Evolutionary conservation across 2,797 vertebrate genomes (phyloP).

Genomic region (Oceanodroma leucorhoa): DNA sequence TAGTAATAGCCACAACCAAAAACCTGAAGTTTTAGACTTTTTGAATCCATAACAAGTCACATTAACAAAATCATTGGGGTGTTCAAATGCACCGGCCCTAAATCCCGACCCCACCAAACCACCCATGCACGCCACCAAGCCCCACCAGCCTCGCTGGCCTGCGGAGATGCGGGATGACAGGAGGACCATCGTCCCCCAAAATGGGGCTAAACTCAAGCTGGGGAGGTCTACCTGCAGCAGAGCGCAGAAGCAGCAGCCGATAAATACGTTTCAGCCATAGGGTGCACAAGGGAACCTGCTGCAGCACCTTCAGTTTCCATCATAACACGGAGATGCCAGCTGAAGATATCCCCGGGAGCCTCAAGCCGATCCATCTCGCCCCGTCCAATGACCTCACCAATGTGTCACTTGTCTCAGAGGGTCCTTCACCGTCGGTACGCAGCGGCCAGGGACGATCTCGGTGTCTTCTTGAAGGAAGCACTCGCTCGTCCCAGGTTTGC

Average conservation of each 20-base stretch:
- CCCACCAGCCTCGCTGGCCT: background rate
- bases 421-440: background rate
- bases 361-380: accelerated
- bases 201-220: background rate
- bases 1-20: background rate
- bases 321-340: accelerated
- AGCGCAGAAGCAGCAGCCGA: accelerated
- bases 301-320: background rate
- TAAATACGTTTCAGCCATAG: accelerated
- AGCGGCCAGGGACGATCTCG: accelerated
- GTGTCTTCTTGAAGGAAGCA: background rate
- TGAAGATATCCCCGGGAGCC: background rate
- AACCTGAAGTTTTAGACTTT: background rate
- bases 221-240: background rate
- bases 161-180: accelerated
- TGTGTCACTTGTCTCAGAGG: accelerated
- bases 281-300: background rate
- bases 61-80: accelerated
- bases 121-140: accelerated
- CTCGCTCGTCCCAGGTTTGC: accelerated
- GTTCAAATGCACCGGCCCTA: accelerated
- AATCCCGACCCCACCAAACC: background rate
- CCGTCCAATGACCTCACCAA: accelerated
- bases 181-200: background rate
- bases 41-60: accelerated